phyloP scores from a whole-genome alignment of 2,113 vertebrate species.

The Podilymbus podiceps region DNA sequence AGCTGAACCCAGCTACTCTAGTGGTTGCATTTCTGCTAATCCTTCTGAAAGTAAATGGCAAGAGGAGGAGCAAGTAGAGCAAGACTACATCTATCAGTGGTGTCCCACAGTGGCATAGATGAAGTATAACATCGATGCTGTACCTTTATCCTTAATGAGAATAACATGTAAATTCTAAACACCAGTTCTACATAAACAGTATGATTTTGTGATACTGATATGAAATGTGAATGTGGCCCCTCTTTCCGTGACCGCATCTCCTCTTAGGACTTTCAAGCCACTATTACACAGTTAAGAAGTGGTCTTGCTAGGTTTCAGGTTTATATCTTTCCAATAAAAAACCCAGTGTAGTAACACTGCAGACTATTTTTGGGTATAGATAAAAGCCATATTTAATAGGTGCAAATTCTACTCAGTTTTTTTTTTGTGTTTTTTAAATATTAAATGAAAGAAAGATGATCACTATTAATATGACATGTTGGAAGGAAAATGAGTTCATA shows the following conservation, averaged over 20 bases:
- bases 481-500: slow-evolving; percentile 26
- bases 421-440: slow-evolving; percentile 4
- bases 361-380: neutral
- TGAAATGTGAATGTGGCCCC: neutral
- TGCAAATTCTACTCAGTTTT: neutral
- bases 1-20: neutral
- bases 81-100: neutral
- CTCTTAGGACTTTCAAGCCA: neutral
- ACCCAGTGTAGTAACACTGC: neutral
- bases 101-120: neutral
- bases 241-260: neutral
- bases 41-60: neutral
- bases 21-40: neutral
- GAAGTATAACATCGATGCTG: neutral
- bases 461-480: neutral
- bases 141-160: neutral
- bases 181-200: neutral
- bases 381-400: neutral
- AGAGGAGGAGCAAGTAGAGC: neutral
- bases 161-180: neutral
- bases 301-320: neutral
- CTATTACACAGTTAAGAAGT: neutral
- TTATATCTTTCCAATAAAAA: neutral
- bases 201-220: neutral
- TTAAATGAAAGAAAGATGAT: neutral